Conservation (phyloP, 2,888 invertebrate species). For the Branchinecta sandiegonensis region DNA sequence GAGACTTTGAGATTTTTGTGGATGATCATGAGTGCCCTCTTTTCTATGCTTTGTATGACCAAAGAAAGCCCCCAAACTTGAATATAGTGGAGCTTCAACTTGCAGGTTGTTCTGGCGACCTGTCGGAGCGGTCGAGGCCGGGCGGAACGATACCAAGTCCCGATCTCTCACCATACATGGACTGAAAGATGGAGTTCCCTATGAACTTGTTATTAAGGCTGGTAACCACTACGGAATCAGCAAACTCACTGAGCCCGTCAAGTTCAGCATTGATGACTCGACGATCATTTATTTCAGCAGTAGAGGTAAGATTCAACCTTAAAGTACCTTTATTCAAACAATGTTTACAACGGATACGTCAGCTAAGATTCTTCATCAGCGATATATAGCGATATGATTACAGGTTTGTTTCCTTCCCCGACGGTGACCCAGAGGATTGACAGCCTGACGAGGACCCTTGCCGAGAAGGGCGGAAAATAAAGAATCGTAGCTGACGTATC, state of each 20-base stretch:
- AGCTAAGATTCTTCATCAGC: too few species aligned
- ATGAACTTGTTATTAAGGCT: slow-evolving; percentile 67
- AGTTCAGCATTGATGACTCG: slow-evolving; percentile 58
- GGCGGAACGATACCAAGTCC: slow-evolving; percentile 55
- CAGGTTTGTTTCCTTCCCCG: too few species aligned
- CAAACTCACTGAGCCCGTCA: slow-evolving; percentile 53
- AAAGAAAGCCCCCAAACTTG: slow-evolving; percentile 63
- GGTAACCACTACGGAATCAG: slow-evolving; percentile 65
- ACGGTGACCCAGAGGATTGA: too few species aligned
- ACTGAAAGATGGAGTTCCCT: slow-evolving; percentile 53
- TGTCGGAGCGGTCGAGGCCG: slow-evolving; percentile 44
- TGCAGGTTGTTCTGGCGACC: slow-evolving; percentile 58
- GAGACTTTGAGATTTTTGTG: too few species aligned
- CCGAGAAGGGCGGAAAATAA: too few species aligned
- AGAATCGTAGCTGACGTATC: too few species aligned
- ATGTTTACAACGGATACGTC: too few species aligned
- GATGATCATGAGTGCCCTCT: too few species aligned
- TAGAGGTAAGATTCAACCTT: slow-evolving; percentile 30
- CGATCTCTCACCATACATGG: slow-evolving; percentile 54
- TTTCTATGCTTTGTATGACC: too few species aligned
- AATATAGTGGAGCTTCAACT: slow-evolving; percentile 41
- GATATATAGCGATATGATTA: too few species aligned
- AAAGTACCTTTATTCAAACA: too few species aligned
- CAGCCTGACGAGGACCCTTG: too few species aligned
- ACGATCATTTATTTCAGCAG: slow-evolving; percentile 51